Percentiles rank a stretch among this genome's conserved stretches.
Conservation (phyloP, 1,140 invertebrate species). For the Eulimnadia texana region DNA sequence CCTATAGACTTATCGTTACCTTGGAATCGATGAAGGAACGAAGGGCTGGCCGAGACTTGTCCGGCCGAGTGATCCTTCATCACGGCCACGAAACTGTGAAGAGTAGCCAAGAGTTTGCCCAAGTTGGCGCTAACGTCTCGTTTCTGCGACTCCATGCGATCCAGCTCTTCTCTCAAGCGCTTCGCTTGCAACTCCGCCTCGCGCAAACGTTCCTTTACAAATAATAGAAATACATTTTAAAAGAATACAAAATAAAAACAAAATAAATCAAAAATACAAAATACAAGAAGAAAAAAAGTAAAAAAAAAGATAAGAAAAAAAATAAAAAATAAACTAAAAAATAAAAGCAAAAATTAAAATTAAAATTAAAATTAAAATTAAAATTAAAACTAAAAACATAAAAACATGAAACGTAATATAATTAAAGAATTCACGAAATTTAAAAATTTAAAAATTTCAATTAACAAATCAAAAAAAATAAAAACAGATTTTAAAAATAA, state of each 20-base stretch:
- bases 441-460: too few relatives aligned
- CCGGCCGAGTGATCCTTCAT: neutral
- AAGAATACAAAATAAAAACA: neutral
- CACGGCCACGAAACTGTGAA: neutral
- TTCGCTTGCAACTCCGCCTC: conserved; percentile 2
- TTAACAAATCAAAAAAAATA: too few relatives aligned
- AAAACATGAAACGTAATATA: too few relatives aligned
- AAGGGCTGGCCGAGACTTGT: neutral
- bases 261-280: neutral
- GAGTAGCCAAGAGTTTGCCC: neutral
- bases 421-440: too few relatives aligned
- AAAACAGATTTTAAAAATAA: too few relatives aligned
- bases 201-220: conserved; percentile 3
- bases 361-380: too few relatives aligned
- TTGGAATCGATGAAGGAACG: neutral
- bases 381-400: too few relatives aligned
- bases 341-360: too few relatives aligned
- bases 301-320: neutral
- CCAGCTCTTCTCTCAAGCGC: neutral
- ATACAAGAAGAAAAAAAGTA: neutral
- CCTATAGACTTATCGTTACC: too few relatives aligned
- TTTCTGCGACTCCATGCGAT: conserved; percentile 2
- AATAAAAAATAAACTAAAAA: too few relatives aligned
- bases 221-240: neutral
- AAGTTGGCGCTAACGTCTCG: neutral